A percentile compares a stretch with the other conserved stretches of the same genome.
Evolutionary conservation across 2,113 vertebrate genomes (phyloP).

Genomic region (Megaceryle maxima): DNA sequence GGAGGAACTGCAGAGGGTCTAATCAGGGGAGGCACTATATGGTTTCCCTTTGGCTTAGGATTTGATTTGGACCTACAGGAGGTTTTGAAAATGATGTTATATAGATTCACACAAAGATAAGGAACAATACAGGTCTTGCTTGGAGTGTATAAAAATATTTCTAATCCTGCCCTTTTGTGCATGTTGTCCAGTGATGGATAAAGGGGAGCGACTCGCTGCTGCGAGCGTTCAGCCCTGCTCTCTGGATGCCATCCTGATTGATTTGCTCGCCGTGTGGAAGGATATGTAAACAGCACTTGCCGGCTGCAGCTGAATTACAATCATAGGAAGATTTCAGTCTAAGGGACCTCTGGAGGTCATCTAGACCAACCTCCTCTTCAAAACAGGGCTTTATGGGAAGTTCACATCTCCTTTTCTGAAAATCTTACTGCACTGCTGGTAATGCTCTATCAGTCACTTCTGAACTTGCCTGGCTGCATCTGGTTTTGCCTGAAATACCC

Average conservation of each 20-base stretch:
- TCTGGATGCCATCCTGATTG: constrained; percentile 9
- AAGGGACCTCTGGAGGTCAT: constrained; percentile 15
- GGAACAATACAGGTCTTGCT: neutral
- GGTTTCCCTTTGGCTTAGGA: neutral
- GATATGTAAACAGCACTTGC: neutral
- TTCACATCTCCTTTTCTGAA: neutral
- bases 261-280: neutral
- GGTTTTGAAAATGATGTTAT: neutral
- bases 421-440: neutral
- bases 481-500: neutral
- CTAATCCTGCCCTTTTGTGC: neutral
- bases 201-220: neutral
- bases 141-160: constrained; percentile 9
- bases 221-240: neutral
- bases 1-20: constrained; percentile 8
- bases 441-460: neutral
- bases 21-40: neutral
- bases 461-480: neutral
- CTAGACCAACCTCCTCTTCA: neutral
- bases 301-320: constrained; percentile 36
- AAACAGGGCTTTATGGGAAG: neutral
- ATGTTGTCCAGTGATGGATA: neutral
- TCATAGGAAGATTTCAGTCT: neutral
- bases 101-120: neutral
- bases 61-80: neutral